Base-by-base conservation (phyloP, 1,140 invertebrate genomes). In the Limonius californicus region DNA sequence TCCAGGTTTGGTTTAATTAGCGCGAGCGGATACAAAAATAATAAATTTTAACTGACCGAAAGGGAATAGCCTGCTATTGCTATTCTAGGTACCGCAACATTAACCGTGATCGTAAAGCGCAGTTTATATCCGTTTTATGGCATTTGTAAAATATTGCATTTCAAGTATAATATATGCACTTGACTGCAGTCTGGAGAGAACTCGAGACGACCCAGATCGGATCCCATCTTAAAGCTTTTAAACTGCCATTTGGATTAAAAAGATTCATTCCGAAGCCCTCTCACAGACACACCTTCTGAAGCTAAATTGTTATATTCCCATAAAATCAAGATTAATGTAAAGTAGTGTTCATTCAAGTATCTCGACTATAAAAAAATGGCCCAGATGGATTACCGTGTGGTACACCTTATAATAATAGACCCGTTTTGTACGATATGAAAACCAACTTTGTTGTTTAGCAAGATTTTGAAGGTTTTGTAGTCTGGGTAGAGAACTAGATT, bases 61-160 rank as follows among this genome's bases (percentile, higher is more conserved):
- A 68, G 71, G 68, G 68, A 67, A 70, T 70, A 71, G 72, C 61
- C 64, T 62, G 62, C 61, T 70, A 72, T 69, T 66, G 69, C 70
- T 64, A 65, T 71, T 70, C 67, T 64, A 67, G 67, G 70, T 70
- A 75, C 75, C 74, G 71, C 75, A 72, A 74, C 75, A 74, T 76
- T 76, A 76, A 76, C 73, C 68, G 70, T 64, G 68, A 67, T 74
- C 75, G 72, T 76, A 74, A 76, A 76, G 68, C 66, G 72, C 70
- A 72, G 69, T 76, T 76, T 76, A 76, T 76, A 76, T 72, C 73
- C 73, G 55, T 76, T 76, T 76, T 76, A 75, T 74, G 68, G 73
- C 74, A 66, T 75, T 74, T 72, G 74, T 76, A 76, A 76, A 76
- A 76, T 76, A 76, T 76, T 75, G 73, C 75, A 74, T 74, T 74